These are phyloP conservation scores for Scarus forsteni DNA, from an alignment of 2,797 vertebrate species.

Conservation along the genomic window DNA sequence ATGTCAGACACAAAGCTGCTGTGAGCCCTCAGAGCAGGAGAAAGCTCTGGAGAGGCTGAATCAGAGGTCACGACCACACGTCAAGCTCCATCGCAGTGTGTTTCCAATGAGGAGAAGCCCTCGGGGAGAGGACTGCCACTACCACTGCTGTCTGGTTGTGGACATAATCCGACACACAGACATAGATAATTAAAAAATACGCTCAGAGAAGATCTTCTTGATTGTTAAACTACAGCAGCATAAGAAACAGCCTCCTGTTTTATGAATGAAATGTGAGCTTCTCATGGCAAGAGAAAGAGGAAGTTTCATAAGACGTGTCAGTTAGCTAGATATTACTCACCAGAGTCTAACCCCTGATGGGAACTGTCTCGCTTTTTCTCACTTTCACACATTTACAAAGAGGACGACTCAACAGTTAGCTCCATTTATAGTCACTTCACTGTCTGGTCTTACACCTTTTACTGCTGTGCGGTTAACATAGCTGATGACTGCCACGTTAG, in stretches of 20 bases:
- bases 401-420: neutral
- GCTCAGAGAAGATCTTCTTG: neutral
- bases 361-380: neutral
- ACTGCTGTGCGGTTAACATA: neutral
- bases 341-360: neutral
- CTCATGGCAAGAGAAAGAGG: neutral
- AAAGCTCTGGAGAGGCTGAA: constrained; percentile 31
- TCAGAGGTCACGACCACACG: constrained; percentile 40
- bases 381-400: neutral
- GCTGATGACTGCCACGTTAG: too few species aligned
- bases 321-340: constrained; percentile 9
- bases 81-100: constrained; percentile 34
- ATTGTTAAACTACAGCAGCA: neutral
- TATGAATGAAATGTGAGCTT: neutral
- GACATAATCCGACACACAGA: constrained; percentile 15
- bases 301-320: constrained; percentile 18
- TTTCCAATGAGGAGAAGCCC: constrained; percentile 37
- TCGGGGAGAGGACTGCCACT: constrained; percentile 35
- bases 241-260: neutral
- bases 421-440: neutral
- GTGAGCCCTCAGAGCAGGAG: constrained; percentile 12
- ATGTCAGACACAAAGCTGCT: constrained; percentile 33
- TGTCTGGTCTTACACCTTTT: neutral
- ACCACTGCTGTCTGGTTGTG: constrained; percentile 20
- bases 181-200: constrained; percentile 13